Evolutionary conservation across 2,797 vertebrate genomes (phyloP).

Genomic region (Etheostoma nigrum): DNA sequence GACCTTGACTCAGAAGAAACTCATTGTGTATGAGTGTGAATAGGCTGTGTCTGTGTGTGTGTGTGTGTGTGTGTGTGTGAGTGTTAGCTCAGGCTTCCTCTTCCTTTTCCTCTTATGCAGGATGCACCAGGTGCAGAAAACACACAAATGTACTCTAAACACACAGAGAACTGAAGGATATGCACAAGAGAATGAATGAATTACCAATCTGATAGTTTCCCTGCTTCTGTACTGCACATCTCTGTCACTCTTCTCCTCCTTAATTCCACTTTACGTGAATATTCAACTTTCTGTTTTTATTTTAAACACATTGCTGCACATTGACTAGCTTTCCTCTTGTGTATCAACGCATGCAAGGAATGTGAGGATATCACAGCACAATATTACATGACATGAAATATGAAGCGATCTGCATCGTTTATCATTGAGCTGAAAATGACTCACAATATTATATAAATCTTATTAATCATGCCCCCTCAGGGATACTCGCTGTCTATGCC

Average conservation of each 20-base stretch:
- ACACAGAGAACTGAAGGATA: not conserved
- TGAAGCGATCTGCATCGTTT: conserved; percentile 1
- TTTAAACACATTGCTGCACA: not conserved
- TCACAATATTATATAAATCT: not conserved
- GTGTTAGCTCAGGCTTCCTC: conserved; percentile 39
- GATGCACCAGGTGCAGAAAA: conserved; percentile 54
- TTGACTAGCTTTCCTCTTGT: not conserved
- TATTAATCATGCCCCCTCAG: not conserved
- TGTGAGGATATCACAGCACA: not conserved
- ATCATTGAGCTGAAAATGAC: not conserved
- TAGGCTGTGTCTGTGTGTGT: not conserved
- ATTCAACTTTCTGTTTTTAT: not conserved
- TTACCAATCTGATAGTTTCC: not conserved
- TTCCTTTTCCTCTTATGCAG: conserved; percentile 57
- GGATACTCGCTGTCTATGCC: not conserved
- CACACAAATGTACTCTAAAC: conserved; percentile 10
- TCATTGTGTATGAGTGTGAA: conserved; percentile 8
- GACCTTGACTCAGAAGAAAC: conserved; percentile 54
- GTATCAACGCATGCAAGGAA: rapidly evolving
- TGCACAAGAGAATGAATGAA: not conserved
- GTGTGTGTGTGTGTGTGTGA: not conserved
- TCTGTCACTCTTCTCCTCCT: not conserved
- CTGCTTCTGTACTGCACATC: not conserved
- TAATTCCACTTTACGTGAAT: too few relatives aligned
- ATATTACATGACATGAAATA: not conserved